Conservation (phyloP, 2,888 invertebrate species). For the Eubasilissa splendida region DNA sequence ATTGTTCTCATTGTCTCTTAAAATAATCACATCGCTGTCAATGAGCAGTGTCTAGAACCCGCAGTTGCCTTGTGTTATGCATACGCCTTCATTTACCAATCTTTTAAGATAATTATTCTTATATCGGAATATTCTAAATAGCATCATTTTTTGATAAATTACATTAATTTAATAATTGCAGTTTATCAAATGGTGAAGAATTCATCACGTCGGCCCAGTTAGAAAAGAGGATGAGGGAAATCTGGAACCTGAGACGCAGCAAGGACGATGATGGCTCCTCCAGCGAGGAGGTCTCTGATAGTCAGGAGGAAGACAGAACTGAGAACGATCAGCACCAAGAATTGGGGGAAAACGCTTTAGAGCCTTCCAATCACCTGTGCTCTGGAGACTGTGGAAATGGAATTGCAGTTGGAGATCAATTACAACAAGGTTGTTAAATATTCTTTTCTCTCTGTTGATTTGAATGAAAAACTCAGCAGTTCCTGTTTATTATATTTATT, state of each 20-base stretch:
- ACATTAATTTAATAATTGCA: slow-evolving; percentile 61
- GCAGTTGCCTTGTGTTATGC: too few species aligned
- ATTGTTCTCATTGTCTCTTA: too few species aligned
- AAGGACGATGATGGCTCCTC: slow-evolving; percentile 64
- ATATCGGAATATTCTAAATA: too few species aligned
- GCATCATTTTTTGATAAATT: too few species aligned
- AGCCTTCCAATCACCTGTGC: slow-evolving; percentile 60
- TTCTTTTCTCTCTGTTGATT: not conserved
- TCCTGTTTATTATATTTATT: too few species aligned
- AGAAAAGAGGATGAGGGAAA: slow-evolving; percentile 81
- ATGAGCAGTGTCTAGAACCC: too few species aligned
- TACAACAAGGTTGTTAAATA: slow-evolving; percentile 63
- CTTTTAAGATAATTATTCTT: too few species aligned
- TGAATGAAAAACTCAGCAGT: not conserved
- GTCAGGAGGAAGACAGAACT: slow-evolving; percentile 63
- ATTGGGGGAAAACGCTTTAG: slow-evolving; percentile 64
- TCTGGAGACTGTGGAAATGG: slow-evolving; percentile 65
- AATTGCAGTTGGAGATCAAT: slow-evolving; percentile 64
- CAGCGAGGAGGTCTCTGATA: slow-evolving; percentile 64
- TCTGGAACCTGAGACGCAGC: slow-evolving; percentile 69
- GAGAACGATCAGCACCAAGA: slow-evolving; percentile 62
- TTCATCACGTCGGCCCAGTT: slow-evolving; percentile 89
- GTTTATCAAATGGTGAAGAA: slow-evolving; percentile 88
- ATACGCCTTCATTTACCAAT: too few species aligned
- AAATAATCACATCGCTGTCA: too few species aligned